Conservation (phyloP, 2,888 invertebrate genomes). For the Habrosyne pyritoides region DNA sequence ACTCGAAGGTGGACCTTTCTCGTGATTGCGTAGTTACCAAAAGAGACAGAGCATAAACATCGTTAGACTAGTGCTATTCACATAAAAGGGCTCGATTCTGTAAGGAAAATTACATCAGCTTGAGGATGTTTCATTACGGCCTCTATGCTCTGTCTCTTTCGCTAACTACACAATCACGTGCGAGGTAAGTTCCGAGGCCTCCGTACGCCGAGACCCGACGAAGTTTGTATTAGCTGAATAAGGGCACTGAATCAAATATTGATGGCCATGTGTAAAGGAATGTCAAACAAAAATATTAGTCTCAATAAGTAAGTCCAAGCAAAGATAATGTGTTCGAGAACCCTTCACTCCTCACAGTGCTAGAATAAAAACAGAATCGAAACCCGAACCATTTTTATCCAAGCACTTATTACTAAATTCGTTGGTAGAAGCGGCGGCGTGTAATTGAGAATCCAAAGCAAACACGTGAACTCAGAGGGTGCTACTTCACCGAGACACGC, state of each 20-base stretch:
- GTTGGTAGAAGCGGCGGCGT: constrained; percentile 14
- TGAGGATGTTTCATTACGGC: no score
- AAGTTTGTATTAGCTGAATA: no score
- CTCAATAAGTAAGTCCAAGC: constrained; percentile 15
- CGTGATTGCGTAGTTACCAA: no score
- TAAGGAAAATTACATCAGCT: no score
- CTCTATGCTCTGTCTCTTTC: background rate
- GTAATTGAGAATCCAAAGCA: constrained; percentile 39
- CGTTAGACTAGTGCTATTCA: no score
- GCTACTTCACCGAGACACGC: background rate
- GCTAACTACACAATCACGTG: no score
- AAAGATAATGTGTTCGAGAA: constrained; percentile 17
- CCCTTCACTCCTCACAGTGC: constrained; percentile 18
- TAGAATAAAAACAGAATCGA: constrained; percentile 27
- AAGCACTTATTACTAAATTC: constrained; percentile 29
- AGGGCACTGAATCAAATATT: no score
- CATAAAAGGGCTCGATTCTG: no score
- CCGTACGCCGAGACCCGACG: no score
- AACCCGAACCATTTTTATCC: constrained; percentile 22
- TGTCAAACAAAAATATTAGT: constrained; percentile 1
- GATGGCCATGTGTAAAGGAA: background rate
- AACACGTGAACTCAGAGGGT: constrained; percentile 16
- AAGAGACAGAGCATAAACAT: no score
- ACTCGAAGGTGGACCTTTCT: no score
- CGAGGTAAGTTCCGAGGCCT: no score